Conservation (phyloP, 1,140 invertebrate genomes). For the Adelges cooleyi region DNA sequence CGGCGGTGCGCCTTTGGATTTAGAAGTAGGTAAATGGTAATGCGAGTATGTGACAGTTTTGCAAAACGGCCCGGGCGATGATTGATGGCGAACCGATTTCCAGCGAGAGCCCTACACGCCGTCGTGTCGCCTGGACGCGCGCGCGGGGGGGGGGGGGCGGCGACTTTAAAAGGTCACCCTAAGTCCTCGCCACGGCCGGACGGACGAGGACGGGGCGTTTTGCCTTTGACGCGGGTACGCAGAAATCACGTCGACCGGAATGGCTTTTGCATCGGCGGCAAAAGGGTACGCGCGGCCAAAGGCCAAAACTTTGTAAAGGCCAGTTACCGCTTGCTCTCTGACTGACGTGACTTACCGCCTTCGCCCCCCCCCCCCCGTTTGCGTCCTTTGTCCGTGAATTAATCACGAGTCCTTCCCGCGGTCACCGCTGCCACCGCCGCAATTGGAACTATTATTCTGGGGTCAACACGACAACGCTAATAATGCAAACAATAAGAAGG, state of each 20-base stretch:
- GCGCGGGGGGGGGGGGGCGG: no score
- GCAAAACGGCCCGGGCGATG: not conserved
- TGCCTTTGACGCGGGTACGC: not conserved
- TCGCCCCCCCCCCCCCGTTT: not conserved
- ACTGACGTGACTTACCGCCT: not conserved
- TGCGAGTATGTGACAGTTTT: slow-evolving; percentile 11
- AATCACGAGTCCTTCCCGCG: not conserved
- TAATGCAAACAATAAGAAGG: not conserved
- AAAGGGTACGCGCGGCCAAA: slow-evolving; percentile 6
- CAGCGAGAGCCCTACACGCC: no score
- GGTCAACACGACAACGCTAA: no score
- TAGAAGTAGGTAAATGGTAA: not conserved
- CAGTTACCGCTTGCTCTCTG: not conserved
- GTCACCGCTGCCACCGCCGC: no score
- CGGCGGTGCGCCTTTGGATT: not conserved
- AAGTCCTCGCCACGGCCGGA: no score
- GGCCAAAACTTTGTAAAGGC: slow-evolving; percentile 28
- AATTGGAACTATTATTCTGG: no score
- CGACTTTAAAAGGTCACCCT: no score
- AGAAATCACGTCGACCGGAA: slow-evolving; percentile 28
- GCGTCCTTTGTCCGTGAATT: not conserved
- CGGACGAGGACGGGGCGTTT: not conserved
- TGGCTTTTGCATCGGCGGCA: slow-evolving; percentile 6
- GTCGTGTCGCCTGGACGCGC: no score
- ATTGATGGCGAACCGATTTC: not conserved